Conservation (phyloP, 2,113 vertebrate genomes). For the Tupaia chinensis region DNA sequence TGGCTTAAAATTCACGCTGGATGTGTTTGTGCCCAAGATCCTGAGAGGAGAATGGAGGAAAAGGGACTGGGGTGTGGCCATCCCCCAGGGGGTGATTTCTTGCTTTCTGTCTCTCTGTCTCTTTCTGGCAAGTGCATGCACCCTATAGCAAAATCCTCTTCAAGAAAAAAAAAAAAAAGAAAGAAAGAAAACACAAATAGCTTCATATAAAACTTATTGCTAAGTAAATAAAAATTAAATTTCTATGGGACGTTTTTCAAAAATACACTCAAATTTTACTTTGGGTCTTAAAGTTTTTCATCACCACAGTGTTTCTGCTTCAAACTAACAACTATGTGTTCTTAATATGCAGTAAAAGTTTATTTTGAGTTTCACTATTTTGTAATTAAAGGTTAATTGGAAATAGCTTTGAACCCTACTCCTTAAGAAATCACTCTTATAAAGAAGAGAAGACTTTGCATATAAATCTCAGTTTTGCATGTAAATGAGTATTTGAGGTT, state of each 20-base stretch:
- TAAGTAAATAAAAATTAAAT: neutral
- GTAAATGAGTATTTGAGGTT: neutral
- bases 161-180: too few relatives aligned
- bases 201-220: neutral
- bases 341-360: constrained; percentile 18
- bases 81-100: too few relatives aligned
- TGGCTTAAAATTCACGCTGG: too few relatives aligned
- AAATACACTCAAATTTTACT: neutral
- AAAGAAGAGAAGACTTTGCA: neutral
- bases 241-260: neutral
- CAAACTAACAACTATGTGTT: neutral
- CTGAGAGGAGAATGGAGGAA: too few relatives aligned
- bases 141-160: too few relatives aligned
- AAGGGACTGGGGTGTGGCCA: too few relatives aligned
- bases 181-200: neutral
- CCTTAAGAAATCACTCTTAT: constrained; percentile 3
- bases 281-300: neutral
- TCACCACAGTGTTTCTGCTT: neutral
- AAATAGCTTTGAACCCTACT: constrained; percentile 28
- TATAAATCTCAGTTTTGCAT: neutral
- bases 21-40: too few relatives aligned
- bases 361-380: constrained; percentile 44
- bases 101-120: too few relatives aligned
- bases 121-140: too few relatives aligned
- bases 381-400: constrained; percentile 44